Evolutionary conservation across 1,140 invertebrate species (phyloP).

Genomic region (Andrena cerasifolii): DNA sequence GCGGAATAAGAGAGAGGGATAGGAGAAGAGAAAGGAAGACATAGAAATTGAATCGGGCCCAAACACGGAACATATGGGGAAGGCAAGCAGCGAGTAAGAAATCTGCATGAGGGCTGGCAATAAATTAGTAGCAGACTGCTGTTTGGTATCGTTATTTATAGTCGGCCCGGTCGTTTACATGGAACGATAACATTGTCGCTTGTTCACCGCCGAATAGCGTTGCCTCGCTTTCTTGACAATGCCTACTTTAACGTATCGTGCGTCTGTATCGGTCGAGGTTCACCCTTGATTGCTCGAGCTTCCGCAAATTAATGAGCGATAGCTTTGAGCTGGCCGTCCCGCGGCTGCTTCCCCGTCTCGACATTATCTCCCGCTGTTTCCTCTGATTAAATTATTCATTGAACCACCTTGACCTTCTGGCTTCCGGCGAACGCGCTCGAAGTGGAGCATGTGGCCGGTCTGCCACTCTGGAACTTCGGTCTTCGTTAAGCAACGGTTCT

Average conservation of each 20-base stretch:
- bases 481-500: too few relatives aligned
- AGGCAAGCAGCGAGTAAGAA: slow-evolving; percentile 19
- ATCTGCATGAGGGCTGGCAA: slow-evolving; percentile 40
- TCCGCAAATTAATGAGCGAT: slow-evolving; percentile 55
- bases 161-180: slow-evolving; percentile 21
- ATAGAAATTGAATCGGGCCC: neutral
- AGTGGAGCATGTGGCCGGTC: too few relatives aligned
- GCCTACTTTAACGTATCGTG: slow-evolving; percentile 42
- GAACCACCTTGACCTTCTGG: slow-evolving; percentile 30
- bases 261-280: slow-evolving; percentile 6
- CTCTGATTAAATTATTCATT: slow-evolving; percentile 48
- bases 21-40: neutral
- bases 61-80: neutral
- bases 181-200: slow-evolving; percentile 59
- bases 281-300: slow-evolving; percentile 9
- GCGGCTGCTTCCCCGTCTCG: neutral
- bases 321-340: slow-evolving; percentile 26
- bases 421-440: too few relatives aligned
- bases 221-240: slow-evolving; percentile 34
- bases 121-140: slow-evolving; percentile 60
- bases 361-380: slow-evolving; percentile 20
- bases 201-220: slow-evolving; percentile 35
- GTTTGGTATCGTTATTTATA: slow-evolving; percentile 54
- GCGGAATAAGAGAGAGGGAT: slow-evolving; percentile 12
- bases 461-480: too few relatives aligned